Conservation (phyloP, 2,113 vertebrate genomes). For the Petrocephalus microphthalmus region DNA sequence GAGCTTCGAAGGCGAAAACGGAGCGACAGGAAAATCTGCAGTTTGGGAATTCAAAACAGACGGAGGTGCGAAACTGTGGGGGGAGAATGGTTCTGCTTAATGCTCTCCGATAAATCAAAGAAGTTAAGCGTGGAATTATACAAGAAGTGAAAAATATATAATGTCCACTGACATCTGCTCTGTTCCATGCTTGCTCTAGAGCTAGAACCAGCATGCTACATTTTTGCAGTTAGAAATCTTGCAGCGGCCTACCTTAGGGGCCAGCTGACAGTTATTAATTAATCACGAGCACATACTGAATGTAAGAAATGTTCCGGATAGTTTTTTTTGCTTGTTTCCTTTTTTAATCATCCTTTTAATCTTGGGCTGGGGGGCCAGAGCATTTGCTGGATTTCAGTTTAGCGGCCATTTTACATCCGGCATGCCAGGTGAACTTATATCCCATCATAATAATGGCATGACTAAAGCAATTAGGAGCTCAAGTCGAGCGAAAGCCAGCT, state of each 20-base stretch:
- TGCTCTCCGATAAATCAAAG: conserved; percentile 51
- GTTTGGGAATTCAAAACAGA: conserved; percentile 56
- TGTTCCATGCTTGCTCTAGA: conserved; percentile 40
- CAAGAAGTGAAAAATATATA: conserved; percentile 51
- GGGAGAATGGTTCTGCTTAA: conserved; percentile 26
- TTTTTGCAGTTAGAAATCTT: conserved; percentile 22
- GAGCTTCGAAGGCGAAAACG: conserved; percentile 35
- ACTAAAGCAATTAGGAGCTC: background rate
- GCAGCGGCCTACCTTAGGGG: conserved; percentile 9
- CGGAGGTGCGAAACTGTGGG: conserved; percentile 49
- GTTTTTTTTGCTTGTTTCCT: background rate
- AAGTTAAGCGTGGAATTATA: conserved; percentile 45
- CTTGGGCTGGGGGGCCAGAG: background rate
- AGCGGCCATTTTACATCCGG: background rate
- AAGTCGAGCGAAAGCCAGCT: background rate
- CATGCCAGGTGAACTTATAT: background rate
- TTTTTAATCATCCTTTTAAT: background rate
- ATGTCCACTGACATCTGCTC: conserved; percentile 55
- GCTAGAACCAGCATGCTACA: conserved; percentile 43
- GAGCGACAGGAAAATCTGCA: conserved; percentile 48
- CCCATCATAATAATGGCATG: background rate
- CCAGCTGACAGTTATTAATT: conserved; percentile 19
- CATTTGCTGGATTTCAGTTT: background rate
- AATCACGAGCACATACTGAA: background rate
- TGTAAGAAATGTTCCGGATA: background rate